These are phyloP conservation scores for Chrysaora quinquecirrha DNA, from an alignment of 30 jellyfish, hydroid and myxozoan genomes.

Conservation along the genomic window DNA sequence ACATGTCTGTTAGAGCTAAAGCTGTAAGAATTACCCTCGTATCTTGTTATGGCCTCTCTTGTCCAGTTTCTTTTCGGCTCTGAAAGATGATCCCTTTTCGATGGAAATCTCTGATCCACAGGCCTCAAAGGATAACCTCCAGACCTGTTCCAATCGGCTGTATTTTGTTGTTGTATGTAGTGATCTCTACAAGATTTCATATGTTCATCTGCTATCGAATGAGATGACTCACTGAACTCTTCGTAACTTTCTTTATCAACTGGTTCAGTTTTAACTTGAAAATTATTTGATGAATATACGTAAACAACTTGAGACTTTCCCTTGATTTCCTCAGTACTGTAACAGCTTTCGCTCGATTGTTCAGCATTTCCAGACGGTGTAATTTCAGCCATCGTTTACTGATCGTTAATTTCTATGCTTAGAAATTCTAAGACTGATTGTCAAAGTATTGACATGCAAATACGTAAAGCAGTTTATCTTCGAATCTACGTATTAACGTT, in stretches of 20 bases:
- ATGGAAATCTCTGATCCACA: not conserved
- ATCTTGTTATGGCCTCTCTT: constrained; percentile 5
- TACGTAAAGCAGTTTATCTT: not conserved
- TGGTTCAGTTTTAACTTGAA: constrained; percentile 60
- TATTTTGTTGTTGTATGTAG: too few species aligned
- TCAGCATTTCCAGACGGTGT: constrained; percentile 14
- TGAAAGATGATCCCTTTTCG: constrained; percentile 9
- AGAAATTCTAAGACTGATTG: not conserved
- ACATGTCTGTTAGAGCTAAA: not conserved
- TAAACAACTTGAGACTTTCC: constrained; percentile 65
- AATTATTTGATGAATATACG: constrained; percentile 27
- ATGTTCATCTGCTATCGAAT: too few species aligned
- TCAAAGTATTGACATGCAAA: not conserved
- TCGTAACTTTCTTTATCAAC: constrained; percentile 63
- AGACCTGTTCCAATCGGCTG: not conserved
- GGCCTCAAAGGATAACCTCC: not conserved
- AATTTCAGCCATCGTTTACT: not conserved
- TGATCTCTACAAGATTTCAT: too few species aligned
- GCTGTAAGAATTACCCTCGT: not conserved
- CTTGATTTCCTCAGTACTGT: constrained; percentile 39
- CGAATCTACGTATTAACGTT: not conserved
- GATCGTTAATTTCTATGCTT: constrained; percentile 1
- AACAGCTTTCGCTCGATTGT: not conserved
- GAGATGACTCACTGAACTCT: too few species aligned
- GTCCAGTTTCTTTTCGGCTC: constrained; percentile 6